Percentiles rank a stretch among this genome's conserved stretches.
phyloP scores from a whole-genome alignment of 1,140 invertebrate genomes.

The Hylyphantes graminicola region DNA sequence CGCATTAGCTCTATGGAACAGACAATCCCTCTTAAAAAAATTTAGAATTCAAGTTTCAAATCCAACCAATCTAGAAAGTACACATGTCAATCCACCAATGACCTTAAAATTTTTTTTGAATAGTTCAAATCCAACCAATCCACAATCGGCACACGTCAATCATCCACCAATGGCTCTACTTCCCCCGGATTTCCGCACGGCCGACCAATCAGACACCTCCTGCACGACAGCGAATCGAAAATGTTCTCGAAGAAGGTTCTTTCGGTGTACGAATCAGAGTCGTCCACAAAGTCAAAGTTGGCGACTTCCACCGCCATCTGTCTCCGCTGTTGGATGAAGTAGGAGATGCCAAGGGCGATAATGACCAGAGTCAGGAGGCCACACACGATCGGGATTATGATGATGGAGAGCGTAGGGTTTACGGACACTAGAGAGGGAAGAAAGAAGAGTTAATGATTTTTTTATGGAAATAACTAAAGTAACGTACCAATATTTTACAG shows the following conservation, averaged over 20 bases:
- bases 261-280: constrained; percentile 41
- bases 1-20: no score
- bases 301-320: constrained; percentile 55
- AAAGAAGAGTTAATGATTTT: no score
- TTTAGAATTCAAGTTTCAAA: no score
- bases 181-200: constrained; percentile 23
- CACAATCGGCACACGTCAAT: not conserved
- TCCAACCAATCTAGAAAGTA: no score
- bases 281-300: constrained; percentile 61
- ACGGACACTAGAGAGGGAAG: constrained; percentile 29
- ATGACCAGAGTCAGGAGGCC: constrained; percentile 52
- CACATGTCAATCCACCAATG: no score
- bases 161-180: constrained; percentile 41
- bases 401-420: constrained; percentile 50
- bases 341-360: constrained; percentile 50
- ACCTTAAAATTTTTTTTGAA: no score
- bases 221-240: constrained; percentile 50
- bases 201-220: constrained; percentile 1
- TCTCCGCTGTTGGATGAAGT: constrained; percentile 49
- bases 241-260: constrained; percentile 57
- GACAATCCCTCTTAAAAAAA: no score
- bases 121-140: no score
- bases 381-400: constrained; percentile 59
- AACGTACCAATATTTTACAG: no score
- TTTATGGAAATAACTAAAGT: no score